Conservation (phyloP, 1,140 invertebrate species). For the Rhagoletis zephyria region DNA sequence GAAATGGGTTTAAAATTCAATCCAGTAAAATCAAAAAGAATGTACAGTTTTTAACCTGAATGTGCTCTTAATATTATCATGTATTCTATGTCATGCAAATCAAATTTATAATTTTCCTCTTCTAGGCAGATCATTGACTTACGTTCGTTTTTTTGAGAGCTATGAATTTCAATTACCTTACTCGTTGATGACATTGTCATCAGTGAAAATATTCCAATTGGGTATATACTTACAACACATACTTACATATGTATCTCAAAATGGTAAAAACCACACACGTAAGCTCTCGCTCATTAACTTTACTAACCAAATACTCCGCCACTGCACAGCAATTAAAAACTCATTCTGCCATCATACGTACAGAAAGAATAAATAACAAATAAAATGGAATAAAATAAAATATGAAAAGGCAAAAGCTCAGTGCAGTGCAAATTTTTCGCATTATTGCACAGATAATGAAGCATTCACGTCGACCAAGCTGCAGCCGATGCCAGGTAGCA, state of each 20-base stretch:
- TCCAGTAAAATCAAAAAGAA: no score
- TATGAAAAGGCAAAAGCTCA: conserved; percentile 17
- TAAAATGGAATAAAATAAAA: conserved; percentile 2
- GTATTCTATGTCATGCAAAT: no score
- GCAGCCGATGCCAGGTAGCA: conserved; percentile 32
- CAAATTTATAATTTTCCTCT: no score
- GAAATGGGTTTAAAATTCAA: no score
- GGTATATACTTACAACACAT: background rate
- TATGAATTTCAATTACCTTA: no score
- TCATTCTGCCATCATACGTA: conserved; percentile 18
- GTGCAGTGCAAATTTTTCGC: conserved; percentile 45
- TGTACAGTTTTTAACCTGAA: no score
- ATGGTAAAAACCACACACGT: background rate
- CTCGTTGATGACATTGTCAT: no score
- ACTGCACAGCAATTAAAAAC: conserved; percentile 24
- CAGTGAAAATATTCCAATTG: no score
- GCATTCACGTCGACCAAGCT: background rate
- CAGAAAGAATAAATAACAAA: background rate
- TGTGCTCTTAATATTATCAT: no score
- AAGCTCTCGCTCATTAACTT: conserved; percentile 9
- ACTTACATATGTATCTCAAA: background rate
- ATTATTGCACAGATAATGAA: conserved; percentile 45
- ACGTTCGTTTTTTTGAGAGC: no score
- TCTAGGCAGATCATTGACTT: no score
- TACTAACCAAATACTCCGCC: background rate